These are phyloP conservation scores for Anhinga rufa DNA, from an alignment of 2,113 vertebrate genomes.

Conservation along the genomic window DNA sequence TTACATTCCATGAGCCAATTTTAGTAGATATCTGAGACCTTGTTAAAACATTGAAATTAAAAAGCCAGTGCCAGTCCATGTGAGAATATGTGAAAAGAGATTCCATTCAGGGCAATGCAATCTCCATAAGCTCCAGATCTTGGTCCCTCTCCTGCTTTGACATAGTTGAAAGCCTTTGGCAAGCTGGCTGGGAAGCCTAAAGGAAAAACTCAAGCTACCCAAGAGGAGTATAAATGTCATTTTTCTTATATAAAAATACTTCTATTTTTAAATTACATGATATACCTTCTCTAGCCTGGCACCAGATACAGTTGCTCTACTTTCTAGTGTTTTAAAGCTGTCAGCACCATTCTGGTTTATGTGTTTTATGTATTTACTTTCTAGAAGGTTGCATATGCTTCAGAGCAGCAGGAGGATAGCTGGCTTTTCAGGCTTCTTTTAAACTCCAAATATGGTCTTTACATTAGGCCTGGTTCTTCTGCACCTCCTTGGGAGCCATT, in stretches of 20 bases:
- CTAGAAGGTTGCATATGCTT: not conserved
- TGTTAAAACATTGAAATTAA: constrained; percentile 20
- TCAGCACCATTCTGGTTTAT: constrained; percentile 39
- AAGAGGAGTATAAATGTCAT: constrained; percentile 18
- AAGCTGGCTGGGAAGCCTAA: constrained; percentile 23
- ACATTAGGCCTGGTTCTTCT: not conserved
- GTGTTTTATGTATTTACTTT: constrained; percentile 50
- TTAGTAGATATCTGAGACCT: not conserved
- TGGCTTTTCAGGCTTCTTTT: constrained; percentile 2
- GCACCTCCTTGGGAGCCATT: not conserved
- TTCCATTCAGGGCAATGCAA: not conserved
- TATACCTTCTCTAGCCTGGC: constrained; percentile 19
- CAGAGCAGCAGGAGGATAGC: constrained; percentile 19
- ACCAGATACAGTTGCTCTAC: not conserved
- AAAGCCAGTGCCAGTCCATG: not conserved
- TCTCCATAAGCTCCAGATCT: not conserved
- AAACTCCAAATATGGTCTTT: constrained; percentile 47
- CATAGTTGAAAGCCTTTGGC: constrained; percentile 20
- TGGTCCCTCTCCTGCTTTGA: not conserved
- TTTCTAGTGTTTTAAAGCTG: constrained; percentile 54
- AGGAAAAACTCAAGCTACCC: constrained; percentile 17
- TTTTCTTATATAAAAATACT: constrained; percentile 32
- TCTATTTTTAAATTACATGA: constrained; percentile 5
- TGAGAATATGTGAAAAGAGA: constrained; percentile 5
- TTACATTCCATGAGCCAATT: not conserved